Conservation (phyloP, 2,888 invertebrate species). For the Tiliacea aurago region DNA sequence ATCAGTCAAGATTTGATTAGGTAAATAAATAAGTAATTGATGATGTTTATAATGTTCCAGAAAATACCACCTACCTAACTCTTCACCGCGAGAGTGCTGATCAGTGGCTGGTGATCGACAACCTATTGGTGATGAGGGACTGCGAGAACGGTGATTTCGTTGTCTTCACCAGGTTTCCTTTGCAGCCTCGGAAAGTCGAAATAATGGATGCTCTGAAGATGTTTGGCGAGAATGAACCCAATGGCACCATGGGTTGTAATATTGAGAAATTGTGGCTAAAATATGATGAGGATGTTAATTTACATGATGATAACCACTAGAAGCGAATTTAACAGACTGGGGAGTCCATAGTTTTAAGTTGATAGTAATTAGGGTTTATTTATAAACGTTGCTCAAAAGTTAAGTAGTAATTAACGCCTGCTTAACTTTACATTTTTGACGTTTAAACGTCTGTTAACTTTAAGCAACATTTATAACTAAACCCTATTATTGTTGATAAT, state of each 20-base stretch:
- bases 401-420: not conserved
- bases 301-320: not conserved
- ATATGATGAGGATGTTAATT: not conserved
- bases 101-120: constrained; percentile 73
- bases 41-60: constrained; percentile 47
- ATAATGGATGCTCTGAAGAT: constrained; percentile 63
- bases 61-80: constrained; percentile 52
- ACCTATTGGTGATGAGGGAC: constrained; percentile 77
- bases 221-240: constrained; percentile 66
- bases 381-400: not conserved
- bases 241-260: constrained; percentile 66
- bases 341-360: not conserved
- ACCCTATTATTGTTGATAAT: not conserved
- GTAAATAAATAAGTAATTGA: not conserved
- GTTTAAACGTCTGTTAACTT: too few species aligned
- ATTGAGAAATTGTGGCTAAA: constrained; percentile 25
- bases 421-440: too few species aligned
- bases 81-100: constrained; percentile 69
- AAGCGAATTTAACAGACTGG: not conserved
- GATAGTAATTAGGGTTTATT: not conserved
- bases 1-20: not conserved
- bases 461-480: not conserved
- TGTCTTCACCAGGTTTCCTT: constrained; percentile 69
- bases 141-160: constrained; percentile 71
- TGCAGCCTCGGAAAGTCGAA: constrained; percentile 46